A percentile compares a stretch with the other conserved stretches of the same genome.
Conservation (phyloP, 2,888 invertebrate genomes). For the Athetis lepigone region DNA sequence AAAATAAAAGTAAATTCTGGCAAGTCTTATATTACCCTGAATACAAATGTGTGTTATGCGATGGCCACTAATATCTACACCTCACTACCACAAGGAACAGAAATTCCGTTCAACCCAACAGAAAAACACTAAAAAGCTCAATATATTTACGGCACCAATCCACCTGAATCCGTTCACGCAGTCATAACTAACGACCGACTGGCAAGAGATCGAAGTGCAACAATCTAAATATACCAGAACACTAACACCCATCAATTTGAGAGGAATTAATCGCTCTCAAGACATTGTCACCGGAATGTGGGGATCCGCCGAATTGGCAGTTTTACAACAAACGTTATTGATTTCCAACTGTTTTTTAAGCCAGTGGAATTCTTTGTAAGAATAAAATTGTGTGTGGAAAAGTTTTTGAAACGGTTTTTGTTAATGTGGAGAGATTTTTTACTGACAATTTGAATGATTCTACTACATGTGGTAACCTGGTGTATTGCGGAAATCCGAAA, state of each 20-base stretch:
- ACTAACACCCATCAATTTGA: conserved; percentile 44
- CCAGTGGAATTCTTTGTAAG: not conserved
- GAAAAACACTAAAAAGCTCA: no score
- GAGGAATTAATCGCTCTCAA: conserved; percentile 44
- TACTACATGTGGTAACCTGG: no score
- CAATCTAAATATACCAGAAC: conserved; percentile 45
- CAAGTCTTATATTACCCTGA: no score
- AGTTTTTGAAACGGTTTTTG: no score
- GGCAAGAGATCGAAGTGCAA: conserved; percentile 49
- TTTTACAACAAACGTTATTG: conserved; percentile 36
- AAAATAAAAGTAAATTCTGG: no score
- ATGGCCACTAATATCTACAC: no score
- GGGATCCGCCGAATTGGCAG: conserved; percentile 43
- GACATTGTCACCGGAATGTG: conserved; percentile 43
- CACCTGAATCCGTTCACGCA: conserved; percentile 35
- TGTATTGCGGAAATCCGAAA: no score
- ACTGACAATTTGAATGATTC: no score
- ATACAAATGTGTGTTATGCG: no score
- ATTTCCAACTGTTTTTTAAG: conserved; percentile 37
- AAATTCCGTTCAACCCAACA: no score
- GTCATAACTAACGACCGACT: conserved; percentile 39
- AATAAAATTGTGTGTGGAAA: not conserved
- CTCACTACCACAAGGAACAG: no score
- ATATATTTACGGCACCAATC: conserved; percentile 15
- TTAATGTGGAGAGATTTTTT: no score